These are phyloP conservation scores for Agrochola litura DNA, from an alignment of 2,888 invertebrate species.

Conservation along the genomic window DNA sequence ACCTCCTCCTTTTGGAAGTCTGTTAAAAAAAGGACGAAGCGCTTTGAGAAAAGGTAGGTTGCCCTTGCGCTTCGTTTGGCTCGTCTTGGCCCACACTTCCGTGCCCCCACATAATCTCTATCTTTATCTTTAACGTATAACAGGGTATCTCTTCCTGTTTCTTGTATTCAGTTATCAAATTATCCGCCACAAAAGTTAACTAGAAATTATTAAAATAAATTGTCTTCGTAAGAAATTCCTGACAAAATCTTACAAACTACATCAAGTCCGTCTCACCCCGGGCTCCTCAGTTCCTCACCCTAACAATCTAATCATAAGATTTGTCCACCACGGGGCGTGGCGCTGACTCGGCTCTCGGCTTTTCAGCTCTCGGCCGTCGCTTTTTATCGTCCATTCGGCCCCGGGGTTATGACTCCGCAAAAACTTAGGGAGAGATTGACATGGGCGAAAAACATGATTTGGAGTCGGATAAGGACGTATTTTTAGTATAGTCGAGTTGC, in stretches of 20 bases:
- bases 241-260: constrained; percentile 3
- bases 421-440: constrained; percentile 56
- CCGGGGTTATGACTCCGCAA: constrained; percentile 55
- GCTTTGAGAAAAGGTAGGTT: too few relatives aligned
- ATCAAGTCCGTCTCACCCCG: not conserved
- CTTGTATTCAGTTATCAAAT: not conserved
- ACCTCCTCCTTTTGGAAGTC: too few relatives aligned
- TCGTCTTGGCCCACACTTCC: too few relatives aligned
- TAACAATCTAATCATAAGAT: constrained; percentile 52
- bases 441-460: constrained; percentile 26
- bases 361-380: constrained; percentile 56
- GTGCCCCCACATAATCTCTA: too few relatives aligned
- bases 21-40: too few relatives aligned
- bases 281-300: constrained; percentile 10
- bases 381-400: constrained; percentile 75
- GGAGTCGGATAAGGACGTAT: not conserved
- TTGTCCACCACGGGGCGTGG: constrained; percentile 71
- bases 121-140: too few relatives aligned
- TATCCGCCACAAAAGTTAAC: not conserved
- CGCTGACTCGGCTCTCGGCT: constrained; percentile 71
- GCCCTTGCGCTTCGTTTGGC: too few relatives aligned
- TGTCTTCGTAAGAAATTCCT: not conserved
- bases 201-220: too few relatives aligned
- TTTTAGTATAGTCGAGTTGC: not conserved
- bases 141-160: not conserved